Evolutionary conservation across 2,888 invertebrate genomes (phyloP).

Genomic region (Helobdella robusta): DNA sequence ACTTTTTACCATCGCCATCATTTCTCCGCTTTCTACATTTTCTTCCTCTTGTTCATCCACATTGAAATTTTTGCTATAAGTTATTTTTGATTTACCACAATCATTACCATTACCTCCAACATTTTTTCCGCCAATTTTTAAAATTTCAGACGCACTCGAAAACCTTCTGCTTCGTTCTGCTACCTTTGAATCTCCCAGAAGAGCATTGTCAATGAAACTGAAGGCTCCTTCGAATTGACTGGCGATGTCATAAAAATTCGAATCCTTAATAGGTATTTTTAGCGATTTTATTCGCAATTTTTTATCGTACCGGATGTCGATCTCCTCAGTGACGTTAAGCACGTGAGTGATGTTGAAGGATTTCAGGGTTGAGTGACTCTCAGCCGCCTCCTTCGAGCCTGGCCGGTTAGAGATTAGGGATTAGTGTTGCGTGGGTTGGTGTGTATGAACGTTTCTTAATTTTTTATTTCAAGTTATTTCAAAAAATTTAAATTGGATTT

Average conservation of each 20-base stretch:
- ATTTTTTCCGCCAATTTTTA: neutral
- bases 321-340: constrained; percentile 19
- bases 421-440: constrained; percentile 9
- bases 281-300: constrained; percentile 3
- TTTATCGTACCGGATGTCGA: constrained; percentile 13
- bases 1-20: too few species aligned
- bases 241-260: neutral
- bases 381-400: constrained; percentile 23
- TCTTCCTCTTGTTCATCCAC: too few species aligned
- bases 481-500: too few species aligned
- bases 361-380: constrained; percentile 1
- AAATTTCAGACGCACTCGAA: neutral
- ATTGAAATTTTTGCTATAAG: neutral
- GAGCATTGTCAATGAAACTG: constrained; percentile 11
- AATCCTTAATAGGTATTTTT: constrained; percentile 5
- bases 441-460: neutral
- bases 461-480: neutral
- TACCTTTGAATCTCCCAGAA: neutral
- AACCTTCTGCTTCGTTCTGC: neutral
- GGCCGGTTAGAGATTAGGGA: neutral
- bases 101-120: neutral
- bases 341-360: constrained; percentile 20
- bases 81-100: neutral
- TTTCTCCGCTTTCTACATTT: too few species aligned
- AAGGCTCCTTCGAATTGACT: neutral